These are phyloP conservation scores for Dermolepida albohirtum DNA, from an alignment of 2,888 invertebrate species.

Conservation along the genomic window DNA sequence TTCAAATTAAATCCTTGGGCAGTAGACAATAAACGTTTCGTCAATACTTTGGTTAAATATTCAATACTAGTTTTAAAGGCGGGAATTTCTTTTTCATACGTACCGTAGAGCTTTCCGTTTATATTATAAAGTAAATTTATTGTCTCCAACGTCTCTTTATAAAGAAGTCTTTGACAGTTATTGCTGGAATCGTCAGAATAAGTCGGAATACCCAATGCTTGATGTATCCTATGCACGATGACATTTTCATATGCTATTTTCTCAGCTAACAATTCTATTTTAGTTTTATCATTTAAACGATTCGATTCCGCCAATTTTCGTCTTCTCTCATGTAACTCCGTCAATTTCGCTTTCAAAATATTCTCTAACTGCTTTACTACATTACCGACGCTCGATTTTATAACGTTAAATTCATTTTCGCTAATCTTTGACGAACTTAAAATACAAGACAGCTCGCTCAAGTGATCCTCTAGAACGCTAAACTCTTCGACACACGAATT, in stretches of 20 bases:
- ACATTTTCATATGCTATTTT: constrained; percentile 85
- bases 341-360: constrained; percentile 76
- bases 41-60: constrained; percentile 80
- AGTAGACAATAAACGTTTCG: constrained; percentile 72
- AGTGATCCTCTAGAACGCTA: constrained; percentile 74
- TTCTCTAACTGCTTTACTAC: constrained; percentile 75
- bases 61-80: constrained; percentile 68
- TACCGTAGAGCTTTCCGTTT: constrained; percentile 75
- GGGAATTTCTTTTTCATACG: constrained; percentile 63
- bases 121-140: constrained; percentile 80
- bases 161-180: constrained; percentile 72
- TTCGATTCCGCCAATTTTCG: constrained; percentile 75
- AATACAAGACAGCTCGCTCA: constrained; percentile 73
- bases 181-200: constrained; percentile 50
- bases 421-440: constrained; percentile 63
- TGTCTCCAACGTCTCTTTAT: constrained; percentile 80
- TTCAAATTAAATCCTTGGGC: constrained; percentile 49
- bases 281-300: constrained; percentile 75
- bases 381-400: constrained; percentile 69
- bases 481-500: constrained; percentile 74
- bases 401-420: constrained; percentile 70
- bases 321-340: constrained; percentile 76
- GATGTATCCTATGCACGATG: constrained; percentile 73
- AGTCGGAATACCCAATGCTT: constrained; percentile 70
- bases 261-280: constrained; percentile 80